A percentile compares a stretch with the other conserved stretches of the same genome.
phyloP scores from a whole-genome alignment of 1,140 invertebrate genomes.

The Hyles euphorbiae region DNA sequence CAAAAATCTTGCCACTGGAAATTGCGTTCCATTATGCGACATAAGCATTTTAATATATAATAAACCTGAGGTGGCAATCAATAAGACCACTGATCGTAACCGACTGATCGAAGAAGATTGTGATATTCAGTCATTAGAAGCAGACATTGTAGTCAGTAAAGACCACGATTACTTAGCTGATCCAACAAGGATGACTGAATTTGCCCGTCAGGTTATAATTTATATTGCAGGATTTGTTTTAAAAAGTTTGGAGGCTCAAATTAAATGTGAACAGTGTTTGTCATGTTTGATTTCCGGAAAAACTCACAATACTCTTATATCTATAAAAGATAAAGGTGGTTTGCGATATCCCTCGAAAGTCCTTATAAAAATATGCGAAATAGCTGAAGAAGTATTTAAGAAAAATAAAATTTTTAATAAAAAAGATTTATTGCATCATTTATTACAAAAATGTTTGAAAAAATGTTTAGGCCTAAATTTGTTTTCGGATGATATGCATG shows the following conservation, averaged over 20 bases:
- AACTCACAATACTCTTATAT: neutral
- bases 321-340: slow-evolving; percentile 13
- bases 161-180: neutral
- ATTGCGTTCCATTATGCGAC: slow-evolving; percentile 16
- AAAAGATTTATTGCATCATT: no score
- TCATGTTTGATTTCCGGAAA: neutral
- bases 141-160: neutral
- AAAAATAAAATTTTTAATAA: no score
- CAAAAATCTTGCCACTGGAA: slow-evolving; percentile 13
- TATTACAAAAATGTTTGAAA: no score
- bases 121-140: neutral
- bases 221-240: slow-evolving; percentile 7
- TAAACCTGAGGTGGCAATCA: slow-evolving; percentile 6
- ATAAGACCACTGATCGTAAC: slow-evolving; percentile 6
- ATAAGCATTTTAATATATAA: slow-evolving; percentile 14
- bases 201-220: slow-evolving; percentile 1
- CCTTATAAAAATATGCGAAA: slow-evolving; percentile 3
- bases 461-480: no score
- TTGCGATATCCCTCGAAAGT: slow-evolving; percentile 9
- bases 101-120: neutral
- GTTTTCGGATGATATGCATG: no score
- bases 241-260: slow-evolving; percentile 9
- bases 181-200: neutral
- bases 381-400: neutral
- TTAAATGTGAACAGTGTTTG: slow-evolving; percentile 2